Evolutionary conservation across 2,113 vertebrate genomes (phyloP), one percentile per base, ranked within the genome.

Genomic region (Connochaetes taurinus): DNA sequence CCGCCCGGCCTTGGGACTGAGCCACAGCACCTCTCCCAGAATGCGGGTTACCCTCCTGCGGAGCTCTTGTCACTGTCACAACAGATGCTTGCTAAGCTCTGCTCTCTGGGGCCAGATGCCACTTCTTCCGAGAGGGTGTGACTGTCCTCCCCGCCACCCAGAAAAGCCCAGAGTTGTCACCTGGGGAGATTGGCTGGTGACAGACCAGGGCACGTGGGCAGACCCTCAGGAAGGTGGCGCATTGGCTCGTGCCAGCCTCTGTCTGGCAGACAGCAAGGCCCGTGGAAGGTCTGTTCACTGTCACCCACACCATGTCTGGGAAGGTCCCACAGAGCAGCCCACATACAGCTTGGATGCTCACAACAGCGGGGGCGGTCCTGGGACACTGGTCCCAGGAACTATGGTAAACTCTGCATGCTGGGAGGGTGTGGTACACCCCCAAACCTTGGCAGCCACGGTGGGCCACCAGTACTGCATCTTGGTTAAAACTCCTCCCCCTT

Each of bases 281-380:
- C 31, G 9, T 1, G 43, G 76, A 45, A 17, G 45, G 21, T 80
- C 31, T 87, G 45, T 7, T 84, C 50, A 15, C 45, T 5, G 64
- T 52, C 62, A 31, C 23, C 15, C 15, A 21, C 33, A 2, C 2
- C 2, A 4, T 0, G 53, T 23, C 36, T 0, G 6, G 12, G 50
- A n/a, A 3, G 16, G 27, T 12, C 71, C 7, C 31, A 3, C 21
- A 15, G 2, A 15, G 50, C 16, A 45, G 58, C 67, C 19, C 17
- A 10, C 15, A 29, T 21, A 47, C 10, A 43, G 40, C 31, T 33
- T 36, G 33, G 86, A 45, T 1, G 85, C 53, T 67, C 58, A 74
- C 14, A 40, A n/a, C 47, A 8, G 21, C 10, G 36, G 17, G 10
- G 88, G 64, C 7, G 82, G 45, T 80, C 21, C 33, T 16, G 50